Base-by-base conservation (phyloP, 2,888 invertebrate genomes). In the Cacoxenus indagator region DNA sequence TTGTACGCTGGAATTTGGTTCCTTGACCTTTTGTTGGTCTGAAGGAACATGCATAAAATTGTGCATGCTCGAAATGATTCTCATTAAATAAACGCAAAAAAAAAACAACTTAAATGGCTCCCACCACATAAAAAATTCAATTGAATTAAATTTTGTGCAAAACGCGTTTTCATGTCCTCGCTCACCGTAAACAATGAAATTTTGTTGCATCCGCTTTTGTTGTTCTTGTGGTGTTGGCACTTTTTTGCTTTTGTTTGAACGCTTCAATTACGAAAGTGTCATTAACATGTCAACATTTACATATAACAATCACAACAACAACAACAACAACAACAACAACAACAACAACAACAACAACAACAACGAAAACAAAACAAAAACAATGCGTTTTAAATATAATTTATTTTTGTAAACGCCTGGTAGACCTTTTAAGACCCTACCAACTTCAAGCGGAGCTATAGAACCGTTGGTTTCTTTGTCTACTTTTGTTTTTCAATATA, bases 281-380 rank as follows among this genome's bases (percentile, higher is more conserved):
- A 81, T 83, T 83, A 81, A 83, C 80, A 83, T 81, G 80, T 81
- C 80, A 83, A 75, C 83, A 73, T 80, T 81, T 74, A 73, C 79
- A 80, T 83, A 83, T 80, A 80, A 83, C 64, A 24, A 64, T 45
- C 43, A n/a, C 51, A 6, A 5, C 22, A 51, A 51, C 51, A 51
- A 51, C 22, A 22, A 51, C 9, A 51, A 61, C 22, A 61, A 29
- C 43, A 64, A 45, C 64, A 46, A 14, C 19, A 48, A 48, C 48
- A 48, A 48, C 17, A 17, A 3, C 48, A 19, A 48, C 48, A 5
- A 19, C 48, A n/a, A n/a, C n/a, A n/a, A 48, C 17, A 48, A 2
- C 17, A n/a, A 1, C 8, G 11, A 48, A 4, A 4, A 48, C 48
- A 17, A n/a, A n/a, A 48, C 17, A 48, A 37, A 37, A 37, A 37